A percentile compares a stretch with the other conserved stretches of the same genome.
These are phyloP conservation scores for Chaitophorus viminalis DNA, from an alignment of 2,888 invertebrate genomes.

Conservation along the genomic window DNA sequence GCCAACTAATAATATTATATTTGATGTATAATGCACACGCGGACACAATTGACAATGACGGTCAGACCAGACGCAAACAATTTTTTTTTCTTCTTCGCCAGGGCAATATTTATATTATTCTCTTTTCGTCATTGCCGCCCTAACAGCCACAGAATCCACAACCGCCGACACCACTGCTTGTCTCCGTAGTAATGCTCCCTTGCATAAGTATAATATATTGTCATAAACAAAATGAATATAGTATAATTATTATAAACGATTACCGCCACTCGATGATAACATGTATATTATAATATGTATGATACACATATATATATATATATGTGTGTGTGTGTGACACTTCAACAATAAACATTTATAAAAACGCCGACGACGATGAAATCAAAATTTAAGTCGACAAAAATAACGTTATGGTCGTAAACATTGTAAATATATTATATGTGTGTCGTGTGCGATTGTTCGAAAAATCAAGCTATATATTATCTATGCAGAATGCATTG, in stretches of 20 bases:
- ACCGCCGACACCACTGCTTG: background rate
- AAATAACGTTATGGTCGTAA: background rate
- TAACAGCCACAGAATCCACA: no score
- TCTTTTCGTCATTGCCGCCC: background rate
- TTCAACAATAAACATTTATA: background rate
- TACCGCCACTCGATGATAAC: background rate
- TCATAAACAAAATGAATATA: no score
- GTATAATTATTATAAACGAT: no score
- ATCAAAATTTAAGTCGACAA: background rate
- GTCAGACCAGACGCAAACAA: background rate
- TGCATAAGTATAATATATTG: background rate
- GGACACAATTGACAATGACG: background rate
- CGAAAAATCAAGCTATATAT: background rate
- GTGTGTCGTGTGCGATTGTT: background rate
- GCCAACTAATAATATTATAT: no score
- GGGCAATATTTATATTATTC: background rate
- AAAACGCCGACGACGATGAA: constrained; percentile 12
- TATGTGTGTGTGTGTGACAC: no score
- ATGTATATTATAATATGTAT: background rate
- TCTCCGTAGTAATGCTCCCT: background rate
- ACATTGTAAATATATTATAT: background rate
- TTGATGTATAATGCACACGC: background rate
- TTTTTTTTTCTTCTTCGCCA: background rate
- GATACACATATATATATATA: background rate
- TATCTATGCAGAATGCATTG: background rate